Base-by-base conservation (phyloP, 2,113 vertebrate species). In the Copsychus sechellarum region DNA sequence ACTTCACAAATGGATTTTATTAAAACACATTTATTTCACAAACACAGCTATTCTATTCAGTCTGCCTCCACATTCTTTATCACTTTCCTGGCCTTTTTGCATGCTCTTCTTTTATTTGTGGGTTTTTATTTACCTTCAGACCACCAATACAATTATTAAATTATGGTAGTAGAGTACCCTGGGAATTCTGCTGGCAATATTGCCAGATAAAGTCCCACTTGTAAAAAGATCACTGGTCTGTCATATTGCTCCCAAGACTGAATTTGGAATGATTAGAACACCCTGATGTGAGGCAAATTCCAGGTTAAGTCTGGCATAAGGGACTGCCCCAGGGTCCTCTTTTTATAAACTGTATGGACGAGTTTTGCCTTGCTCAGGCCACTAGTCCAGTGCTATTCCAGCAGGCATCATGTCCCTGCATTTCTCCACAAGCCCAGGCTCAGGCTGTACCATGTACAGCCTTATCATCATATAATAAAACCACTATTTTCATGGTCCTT, bases 1-100 rank as follows among this genome's bases (percentile, higher is more conserved):
- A 71, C 23, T 90, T 91, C 43, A n/a, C 28, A 69, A 85, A 36
- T 69, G 25, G 7, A 33, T 95, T 85, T 73, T 84, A 50, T 83
- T 78, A 38, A 90, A 91, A 83, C 17, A 14, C 16, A 48, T 89
- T 93, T 76, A 34, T 94, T 90, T 96, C 66, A 81, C 33, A 71
- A 87, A 85, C 7, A 80, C 6, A 69, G 17, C 22, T 65, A 81
- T 50, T 81, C 64, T 34, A 11, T 86, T 86, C 38, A 66, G 16
- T 82, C 60, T 88, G 22, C 31, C 20, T 81, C 25, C 10, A 33
- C 23, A 19, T 12, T 50, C 36, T 80, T 86, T 88, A 62, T 81
- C 5, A 4, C 29, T 87, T 70, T 69, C 13, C 26, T 81, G 77
- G 33, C 47, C 48, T 87, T 86, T 72, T 67, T 77, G 23, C 66